phyloP scores from a whole-genome alignment of 2,888 invertebrate genomes.

The Harmothoe impar region DNA sequence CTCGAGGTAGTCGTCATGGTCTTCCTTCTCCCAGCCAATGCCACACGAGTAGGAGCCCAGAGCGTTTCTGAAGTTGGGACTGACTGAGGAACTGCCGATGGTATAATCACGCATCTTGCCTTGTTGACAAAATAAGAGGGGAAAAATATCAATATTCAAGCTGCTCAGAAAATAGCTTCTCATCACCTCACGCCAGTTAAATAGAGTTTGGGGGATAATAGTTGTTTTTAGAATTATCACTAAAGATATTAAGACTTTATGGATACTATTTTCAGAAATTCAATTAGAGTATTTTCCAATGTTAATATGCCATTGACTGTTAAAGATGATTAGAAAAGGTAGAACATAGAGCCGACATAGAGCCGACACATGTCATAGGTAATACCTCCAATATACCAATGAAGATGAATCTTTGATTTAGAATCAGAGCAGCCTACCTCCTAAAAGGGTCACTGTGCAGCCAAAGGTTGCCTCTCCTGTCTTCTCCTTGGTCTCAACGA shows the following conservation, averaged over 20 bases:
- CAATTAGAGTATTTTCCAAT: background rate
- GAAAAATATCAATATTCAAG: too few relatives aligned
- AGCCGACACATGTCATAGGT: too few relatives aligned
- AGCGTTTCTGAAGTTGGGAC: slow-evolving; percentile 13
- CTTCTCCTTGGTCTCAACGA: background rate
- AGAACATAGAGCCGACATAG: too few relatives aligned
- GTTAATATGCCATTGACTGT: too few relatives aligned
- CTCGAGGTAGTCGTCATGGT: background rate
- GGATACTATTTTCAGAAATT: background rate
- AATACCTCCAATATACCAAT: too few relatives aligned
- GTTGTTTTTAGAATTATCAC: too few relatives aligned
- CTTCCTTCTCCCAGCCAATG: slow-evolving; percentile 43
- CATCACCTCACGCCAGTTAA: too few relatives aligned
- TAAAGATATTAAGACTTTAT: too few relatives aligned
- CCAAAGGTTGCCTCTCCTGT: background rate
- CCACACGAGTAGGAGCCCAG: slow-evolving; percentile 52
- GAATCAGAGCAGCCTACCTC: slow-evolving; percentile 63
- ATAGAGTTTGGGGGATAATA: too few relatives aligned
- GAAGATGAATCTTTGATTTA: too few relatives aligned
- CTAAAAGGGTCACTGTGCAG: slow-evolving; percentile 66
- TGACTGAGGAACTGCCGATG: slow-evolving; percentile 28
- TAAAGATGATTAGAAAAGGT: too few relatives aligned
- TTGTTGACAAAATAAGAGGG: background rate
- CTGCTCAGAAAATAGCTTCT: too few relatives aligned
- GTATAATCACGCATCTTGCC: background rate